Evolutionary conservation across 2,797 vertebrate genomes (phyloP).

Genomic region (Pangasius mekongensis): DNA sequence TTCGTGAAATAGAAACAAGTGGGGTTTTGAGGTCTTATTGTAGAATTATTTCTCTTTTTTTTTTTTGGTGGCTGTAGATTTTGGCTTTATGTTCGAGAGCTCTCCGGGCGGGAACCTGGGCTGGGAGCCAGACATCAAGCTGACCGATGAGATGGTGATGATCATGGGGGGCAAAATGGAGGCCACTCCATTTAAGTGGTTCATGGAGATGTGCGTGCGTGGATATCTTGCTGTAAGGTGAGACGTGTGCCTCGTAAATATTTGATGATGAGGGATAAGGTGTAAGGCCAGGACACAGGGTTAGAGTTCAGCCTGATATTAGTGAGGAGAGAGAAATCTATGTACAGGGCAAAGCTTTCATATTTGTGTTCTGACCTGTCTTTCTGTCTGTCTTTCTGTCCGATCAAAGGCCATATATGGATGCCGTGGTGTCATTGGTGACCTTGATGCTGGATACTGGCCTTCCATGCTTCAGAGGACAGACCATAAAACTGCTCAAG

Average conservation of each 20-base stretch:
- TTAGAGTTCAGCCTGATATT: constrained; percentile 12
- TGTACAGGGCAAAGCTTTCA: not conserved
- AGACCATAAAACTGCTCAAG: constrained; percentile 98
- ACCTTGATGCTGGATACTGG: constrained; percentile 97
- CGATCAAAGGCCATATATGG: constrained; percentile 90
- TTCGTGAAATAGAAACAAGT: not conserved
- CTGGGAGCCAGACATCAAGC: constrained; percentile 97
- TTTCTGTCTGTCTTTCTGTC: not conserved
- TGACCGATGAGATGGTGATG: constrained; percentile 99
- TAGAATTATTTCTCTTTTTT: not conserved
- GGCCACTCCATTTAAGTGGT: constrained; percentile 97
- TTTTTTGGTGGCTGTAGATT: constrained; percentile 76
- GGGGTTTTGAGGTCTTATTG: not conserved
- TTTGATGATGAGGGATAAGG: constrained; percentile 35
- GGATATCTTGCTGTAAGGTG: constrained; percentile 95
- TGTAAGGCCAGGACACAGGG: constrained; percentile 20
- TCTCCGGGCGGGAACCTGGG: constrained; percentile 95
- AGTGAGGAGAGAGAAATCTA: too few species aligned
- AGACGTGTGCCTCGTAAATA: constrained; percentile 59
- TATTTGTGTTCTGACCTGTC: not conserved
- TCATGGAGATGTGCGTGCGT: constrained; percentile 98
- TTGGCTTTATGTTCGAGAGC: constrained; percentile 99
- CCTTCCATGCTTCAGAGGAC: constrained; percentile 95
- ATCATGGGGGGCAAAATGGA: constrained; percentile 99
- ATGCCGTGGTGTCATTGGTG: constrained; percentile 94